Percentiles rank a stretch among this genome's conserved stretches.
These are phyloP conservation scores for Trematomus loennbergii DNA, from an alignment of 2,113 vertebrate genomes.

Conservation along the genomic window DNA sequence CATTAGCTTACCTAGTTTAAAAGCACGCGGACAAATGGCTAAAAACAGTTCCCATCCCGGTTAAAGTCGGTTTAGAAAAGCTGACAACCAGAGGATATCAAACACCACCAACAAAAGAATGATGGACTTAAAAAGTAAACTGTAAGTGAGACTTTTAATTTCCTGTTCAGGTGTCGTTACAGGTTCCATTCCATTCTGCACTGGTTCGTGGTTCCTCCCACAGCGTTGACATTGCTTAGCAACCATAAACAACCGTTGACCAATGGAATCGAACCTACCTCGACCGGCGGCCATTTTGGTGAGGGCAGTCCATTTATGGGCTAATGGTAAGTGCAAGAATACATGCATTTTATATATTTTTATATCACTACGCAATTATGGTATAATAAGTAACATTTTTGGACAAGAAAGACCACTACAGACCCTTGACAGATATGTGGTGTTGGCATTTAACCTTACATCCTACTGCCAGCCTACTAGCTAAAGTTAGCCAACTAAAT, in stretches of 20 bases:
- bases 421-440: background rate
- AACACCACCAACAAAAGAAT: background rate
- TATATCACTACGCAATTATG: too few relatives aligned
- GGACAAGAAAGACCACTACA: background rate
- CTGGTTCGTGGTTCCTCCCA: background rate
- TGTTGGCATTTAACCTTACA: background rate
- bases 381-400: too few relatives aligned
- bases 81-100: too few relatives aligned
- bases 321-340: background rate
- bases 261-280: background rate
- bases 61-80: background rate
- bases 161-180: background rate
- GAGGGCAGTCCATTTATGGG: constrained; percentile 19
- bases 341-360: too few relatives aligned
- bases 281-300: constrained; percentile 40
- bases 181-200: background rate
- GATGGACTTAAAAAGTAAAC: background rate
- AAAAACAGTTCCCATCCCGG: background rate
- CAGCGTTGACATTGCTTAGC: constrained; percentile 80
- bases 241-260: constrained; percentile 66
- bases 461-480: background rate
- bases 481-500: background rate
- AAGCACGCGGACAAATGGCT: background rate
- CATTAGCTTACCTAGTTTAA: too few relatives aligned
- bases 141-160: background rate